phyloP scores from a whole-genome alignment of 2,888 invertebrate genomes.

The Drosophila paranaensis region DNA sequence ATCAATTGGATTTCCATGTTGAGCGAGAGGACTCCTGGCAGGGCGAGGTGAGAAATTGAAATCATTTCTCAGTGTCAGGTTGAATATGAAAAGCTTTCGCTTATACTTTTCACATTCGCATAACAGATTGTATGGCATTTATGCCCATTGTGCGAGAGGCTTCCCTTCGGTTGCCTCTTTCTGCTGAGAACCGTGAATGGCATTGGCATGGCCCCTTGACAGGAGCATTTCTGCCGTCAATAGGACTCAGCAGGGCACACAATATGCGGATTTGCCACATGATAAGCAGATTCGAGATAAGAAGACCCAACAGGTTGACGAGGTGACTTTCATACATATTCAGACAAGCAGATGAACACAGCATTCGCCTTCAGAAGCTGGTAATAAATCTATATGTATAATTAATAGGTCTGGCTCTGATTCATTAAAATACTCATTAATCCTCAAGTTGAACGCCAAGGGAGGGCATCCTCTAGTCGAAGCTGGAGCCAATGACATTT shows the following conservation, averaged over 20 bases:
- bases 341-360: too few relatives aligned
- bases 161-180: slow-evolving; percentile 22
- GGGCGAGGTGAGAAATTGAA: slow-evolving; percentile 49
- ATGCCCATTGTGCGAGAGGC: slow-evolving; percentile 24
- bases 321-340: not conserved
- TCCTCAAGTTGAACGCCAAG: not conserved
- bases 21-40: not conserved
- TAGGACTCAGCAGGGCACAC: slow-evolving; percentile 7
- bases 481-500: not conserved
- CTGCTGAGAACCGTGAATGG: slow-evolving; percentile 12
- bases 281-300: slow-evolving; percentile 11
- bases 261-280: slow-evolving; percentile 29
- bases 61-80: slow-evolving; percentile 65
- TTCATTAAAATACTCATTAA: slow-evolving; percentile 6
- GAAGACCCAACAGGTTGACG: slow-evolving; percentile 30
- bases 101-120: slow-evolving; percentile 38
- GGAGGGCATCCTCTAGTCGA: not conserved
- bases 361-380: too few relatives aligned
- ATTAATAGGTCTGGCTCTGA: slow-evolving; percentile 10
- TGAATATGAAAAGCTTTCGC: slow-evolving; percentile 58
- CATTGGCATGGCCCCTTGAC: slow-evolving; percentile 11
- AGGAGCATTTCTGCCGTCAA: slow-evolving; percentile 14
- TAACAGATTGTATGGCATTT: slow-evolving; percentile 51
- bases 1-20: slow-evolving; percentile 39
- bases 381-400: not conserved